A percentile compares a stretch with the other conserved stretches of the same genome.
phyloP scores from a whole-genome alignment of 2,888 invertebrate genomes.

The Drosophila algonquin region DNA sequence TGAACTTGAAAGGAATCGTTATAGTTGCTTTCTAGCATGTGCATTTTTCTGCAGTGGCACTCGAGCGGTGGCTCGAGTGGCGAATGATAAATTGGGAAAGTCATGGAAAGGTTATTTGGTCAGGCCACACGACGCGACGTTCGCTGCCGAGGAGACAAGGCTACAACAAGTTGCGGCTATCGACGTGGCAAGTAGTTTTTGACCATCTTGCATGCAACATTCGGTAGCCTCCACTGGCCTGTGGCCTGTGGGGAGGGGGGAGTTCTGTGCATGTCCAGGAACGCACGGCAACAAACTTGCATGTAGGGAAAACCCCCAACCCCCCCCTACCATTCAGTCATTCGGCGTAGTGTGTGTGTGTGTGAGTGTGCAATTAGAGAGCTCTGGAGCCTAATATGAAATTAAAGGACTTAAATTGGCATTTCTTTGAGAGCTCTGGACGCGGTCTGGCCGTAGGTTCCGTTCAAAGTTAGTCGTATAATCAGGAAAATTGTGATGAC shows the following conservation, averaged over 20 bases:
- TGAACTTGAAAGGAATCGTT: slow-evolving; percentile 51
- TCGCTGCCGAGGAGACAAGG: slow-evolving; percentile 53
- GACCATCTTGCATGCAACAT: slow-evolving; percentile 49
- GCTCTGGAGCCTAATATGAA: slow-evolving; percentile 57
- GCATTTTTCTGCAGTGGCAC: slow-evolving; percentile 38
- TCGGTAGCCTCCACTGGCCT: slow-evolving; percentile 15
- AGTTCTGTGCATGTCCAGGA: slow-evolving; percentile 44
- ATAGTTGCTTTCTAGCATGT: slow-evolving; percentile 14
- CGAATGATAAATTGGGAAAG: slow-evolving; percentile 55
- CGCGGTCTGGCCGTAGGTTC: slow-evolving; percentile 11
- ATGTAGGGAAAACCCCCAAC: slow-evolving; percentile 31
- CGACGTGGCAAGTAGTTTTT: slow-evolving; percentile 12
- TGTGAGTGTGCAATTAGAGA: slow-evolving; percentile 62
- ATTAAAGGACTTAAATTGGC: slow-evolving; percentile 68
- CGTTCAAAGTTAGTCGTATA: slow-evolving; percentile 37
- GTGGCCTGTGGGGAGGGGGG: background rate
- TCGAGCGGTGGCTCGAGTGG: slow-evolving; percentile 10
- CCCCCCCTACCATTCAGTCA: background rate
- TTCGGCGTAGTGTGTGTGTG: slow-evolving; percentile 36
- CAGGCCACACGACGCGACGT: slow-evolving; percentile 9
- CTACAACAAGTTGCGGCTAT: slow-evolving; percentile 43
- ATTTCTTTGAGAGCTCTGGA: slow-evolving; percentile 50
- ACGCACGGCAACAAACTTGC: slow-evolving; percentile 55
- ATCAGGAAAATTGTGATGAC: slow-evolving; percentile 59
- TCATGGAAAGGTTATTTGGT: slow-evolving; percentile 55